These are phyloP conservation scores for Chloroceryle amazona DNA, from an alignment of 2,797 vertebrate species.

Conservation along the genomic window DNA sequence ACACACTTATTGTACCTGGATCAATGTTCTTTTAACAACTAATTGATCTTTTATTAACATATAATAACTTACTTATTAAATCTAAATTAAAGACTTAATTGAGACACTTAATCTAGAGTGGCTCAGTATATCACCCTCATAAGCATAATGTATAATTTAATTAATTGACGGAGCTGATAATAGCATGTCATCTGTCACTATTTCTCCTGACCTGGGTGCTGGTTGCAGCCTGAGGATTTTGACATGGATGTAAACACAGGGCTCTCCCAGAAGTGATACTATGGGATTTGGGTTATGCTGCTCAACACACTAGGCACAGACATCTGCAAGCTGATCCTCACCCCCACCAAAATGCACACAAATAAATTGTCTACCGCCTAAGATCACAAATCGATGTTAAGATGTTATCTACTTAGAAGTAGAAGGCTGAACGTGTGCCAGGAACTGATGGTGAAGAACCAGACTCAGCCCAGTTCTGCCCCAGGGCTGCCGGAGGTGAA, in stretches of 20 bases:
- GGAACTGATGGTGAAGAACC: not conserved
- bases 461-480: not conserved
- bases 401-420: not conserved
- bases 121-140: conserved; percentile 77
- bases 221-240: conserved; percentile 43
- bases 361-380: not conserved
- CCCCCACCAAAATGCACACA: not conserved
- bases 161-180: conserved; percentile 78
- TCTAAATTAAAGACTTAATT: conserved; percentile 85
- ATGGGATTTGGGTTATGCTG: rapidly evolving
- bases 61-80: conserved; percentile 83
- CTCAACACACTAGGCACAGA: rapidly evolving
- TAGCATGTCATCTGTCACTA: conserved; percentile 77
- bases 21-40: conserved; percentile 79
- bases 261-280: not conserved
- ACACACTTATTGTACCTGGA: conserved; percentile 79
- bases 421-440: not conserved
- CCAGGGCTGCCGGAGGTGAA: not conserved
- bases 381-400: not conserved
- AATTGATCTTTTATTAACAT: conserved; percentile 85
- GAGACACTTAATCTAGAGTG: conserved; percentile 78
- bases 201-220: conserved; percentile 76
- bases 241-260: rapidly evolving
- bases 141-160: conserved; percentile 79
- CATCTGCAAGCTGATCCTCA: not conserved